Conservation (phyloP, 2,797 vertebrate species). For the Thamnophis elegans region DNA sequence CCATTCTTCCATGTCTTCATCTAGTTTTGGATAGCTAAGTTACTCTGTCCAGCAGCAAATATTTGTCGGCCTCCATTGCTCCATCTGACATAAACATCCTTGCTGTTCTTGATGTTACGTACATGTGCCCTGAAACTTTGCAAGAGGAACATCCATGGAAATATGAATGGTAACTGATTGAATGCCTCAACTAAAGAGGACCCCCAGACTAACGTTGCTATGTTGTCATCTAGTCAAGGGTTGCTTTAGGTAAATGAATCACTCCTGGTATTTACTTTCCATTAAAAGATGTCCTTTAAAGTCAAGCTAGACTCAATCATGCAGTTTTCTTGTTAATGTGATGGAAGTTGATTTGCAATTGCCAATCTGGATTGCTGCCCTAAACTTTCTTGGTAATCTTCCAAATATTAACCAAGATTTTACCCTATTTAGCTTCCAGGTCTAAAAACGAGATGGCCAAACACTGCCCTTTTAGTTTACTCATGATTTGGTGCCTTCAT, state of each 20-base stretch:
- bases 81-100: background rate
- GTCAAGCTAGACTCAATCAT: background rate
- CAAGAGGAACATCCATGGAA: background rate
- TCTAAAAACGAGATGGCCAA: background rate
- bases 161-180: background rate
- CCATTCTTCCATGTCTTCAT: background rate
- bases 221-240: background rate
- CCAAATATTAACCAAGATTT: background rate
- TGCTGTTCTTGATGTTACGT: background rate
- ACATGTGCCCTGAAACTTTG: background rate
- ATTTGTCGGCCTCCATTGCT: background rate
- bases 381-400: background rate
- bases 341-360: background rate
- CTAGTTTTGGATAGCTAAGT: background rate
- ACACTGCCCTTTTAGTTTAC: background rate
- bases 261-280: background rate
- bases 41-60: background rate
- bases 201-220: background rate
- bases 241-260: background rate
- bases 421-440: background rate
- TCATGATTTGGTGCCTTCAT: background rate
- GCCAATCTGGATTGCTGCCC: background rate
- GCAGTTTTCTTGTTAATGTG: background rate
- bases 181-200: background rate
- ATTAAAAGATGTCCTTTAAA: background rate